Evolutionary conservation across 1,140 invertebrate genomes (phyloP), one percentile per base, ranked within the genome.

Genomic region (Trichonephila inaurata): DNA sequence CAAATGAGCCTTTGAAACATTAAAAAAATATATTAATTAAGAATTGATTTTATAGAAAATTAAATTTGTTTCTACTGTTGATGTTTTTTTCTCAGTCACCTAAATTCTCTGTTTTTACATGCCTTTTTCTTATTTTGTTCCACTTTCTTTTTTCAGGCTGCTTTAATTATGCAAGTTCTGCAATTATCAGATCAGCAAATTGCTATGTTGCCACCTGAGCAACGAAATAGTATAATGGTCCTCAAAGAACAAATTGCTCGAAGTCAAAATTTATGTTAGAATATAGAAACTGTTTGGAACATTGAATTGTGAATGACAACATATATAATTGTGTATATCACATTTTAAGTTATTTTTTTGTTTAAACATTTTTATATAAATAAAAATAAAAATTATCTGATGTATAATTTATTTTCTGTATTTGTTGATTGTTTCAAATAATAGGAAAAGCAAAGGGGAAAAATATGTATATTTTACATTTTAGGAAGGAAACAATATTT

Each of bases 111-210:
- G 33, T 40, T 40, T 40, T 51, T 51, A 51, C 51, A 51, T 51
- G 51, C 10, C 10, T 51, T 12, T 10, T 10, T 10, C 51, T 10
- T 51, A 40, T 51, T 12, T 51, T 51, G 7, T 51, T 51, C 7
- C 51, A 87, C 93, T 89, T 69, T 77, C 95, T 94, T 64, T 95
- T 96, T 96, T 24, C 95, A 98, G 97, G 98, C 99, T 94, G 98
- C 98, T 1, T 96, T 99, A 61, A 99, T 99, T 95, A 99, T 99
- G 98, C 99, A 99, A 97, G 99, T 99, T 14, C 96, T 99, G 93
- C 98, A 99, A 95, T 96, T 99, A 83, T 99, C 99, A 14, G 99
- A 99, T 95, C 98, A 99, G 95, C 99, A 99, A 96, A 99, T 99
- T 94, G 97, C 98, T 3, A 97, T 99, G 97, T 96, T 99, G 94